Percentiles rank a stretch among this genome's conserved stretches.
Conservation (phyloP, 2,113 vertebrate species). For the Proterorhinus semilunaris region DNA sequence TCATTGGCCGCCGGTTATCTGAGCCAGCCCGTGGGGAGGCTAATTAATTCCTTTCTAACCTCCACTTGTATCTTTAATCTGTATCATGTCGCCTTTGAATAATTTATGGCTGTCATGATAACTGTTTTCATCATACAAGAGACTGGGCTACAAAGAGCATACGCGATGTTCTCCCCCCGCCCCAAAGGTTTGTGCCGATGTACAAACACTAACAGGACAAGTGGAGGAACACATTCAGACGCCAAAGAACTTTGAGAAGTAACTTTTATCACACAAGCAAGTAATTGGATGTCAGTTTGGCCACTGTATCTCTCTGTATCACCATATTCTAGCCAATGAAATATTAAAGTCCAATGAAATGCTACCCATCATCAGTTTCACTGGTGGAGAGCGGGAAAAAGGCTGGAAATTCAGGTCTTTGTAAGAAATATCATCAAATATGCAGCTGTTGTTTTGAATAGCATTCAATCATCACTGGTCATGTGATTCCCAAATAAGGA, state of each 20-base stretch:
- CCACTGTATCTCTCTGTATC: background rate
- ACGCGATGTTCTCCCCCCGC: background rate
- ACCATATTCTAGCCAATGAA: no score
- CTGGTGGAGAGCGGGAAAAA: no score
- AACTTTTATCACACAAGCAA: background rate
- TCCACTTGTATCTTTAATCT: background rate
- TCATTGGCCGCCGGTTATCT: background rate
- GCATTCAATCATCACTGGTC: background rate
- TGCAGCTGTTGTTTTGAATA: background rate
- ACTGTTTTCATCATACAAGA: slow-evolving; percentile 10
- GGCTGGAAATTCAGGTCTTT: no score
- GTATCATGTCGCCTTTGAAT: slow-evolving; percentile 8
- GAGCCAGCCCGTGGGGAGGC: background rate
- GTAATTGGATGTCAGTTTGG: background rate
- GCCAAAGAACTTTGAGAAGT: background rate
- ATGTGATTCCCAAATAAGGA: background rate
- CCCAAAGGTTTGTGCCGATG: background rate
- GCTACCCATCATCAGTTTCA: no score
- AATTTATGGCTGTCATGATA: slow-evolving; percentile 13
- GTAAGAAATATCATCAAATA: no score
- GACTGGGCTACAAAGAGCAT: slow-evolving; percentile 28
- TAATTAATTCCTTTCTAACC: background rate
- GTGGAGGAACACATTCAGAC: background rate
- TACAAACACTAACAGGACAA: background rate
- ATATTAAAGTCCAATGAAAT: no score